Percentiles rank a stretch among this genome's conserved stretches.
Conservation (phyloP, 53 echinoderm and acorn worm species). For the Mesocentrotus franciscanus region DNA sequence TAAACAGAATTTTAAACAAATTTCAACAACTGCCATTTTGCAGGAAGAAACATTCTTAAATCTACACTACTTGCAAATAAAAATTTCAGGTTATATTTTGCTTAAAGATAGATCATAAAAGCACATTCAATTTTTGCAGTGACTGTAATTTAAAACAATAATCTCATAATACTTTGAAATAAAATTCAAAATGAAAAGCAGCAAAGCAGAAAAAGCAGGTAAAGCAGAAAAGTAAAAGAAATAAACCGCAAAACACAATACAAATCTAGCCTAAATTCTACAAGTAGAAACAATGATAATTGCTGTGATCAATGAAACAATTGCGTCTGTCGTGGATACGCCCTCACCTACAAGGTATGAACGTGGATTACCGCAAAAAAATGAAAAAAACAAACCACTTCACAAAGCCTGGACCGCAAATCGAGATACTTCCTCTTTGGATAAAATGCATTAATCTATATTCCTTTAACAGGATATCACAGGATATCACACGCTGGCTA, state of each 20-base stretch:
- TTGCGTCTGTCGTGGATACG: not conserved
- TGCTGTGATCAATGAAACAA: not conserved
- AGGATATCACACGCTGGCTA: slow-evolving; percentile 18
- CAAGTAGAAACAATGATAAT: not conserved
- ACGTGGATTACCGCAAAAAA: not conserved
- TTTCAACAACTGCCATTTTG: too few relatives aligned
- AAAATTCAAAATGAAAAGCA: not conserved
- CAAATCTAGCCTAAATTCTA: too few relatives aligned
- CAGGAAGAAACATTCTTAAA: too few relatives aligned
- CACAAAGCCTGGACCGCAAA: slow-evolving; percentile 10
- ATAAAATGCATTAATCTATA: not conserved
- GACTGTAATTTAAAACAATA: not conserved
- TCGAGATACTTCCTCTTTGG: slow-evolving; percentile 14
- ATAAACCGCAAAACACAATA: not conserved
- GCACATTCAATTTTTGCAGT: too few relatives aligned
- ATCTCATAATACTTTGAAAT: not conserved
- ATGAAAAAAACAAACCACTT: not conserved
- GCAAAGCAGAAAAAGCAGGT: not conserved
- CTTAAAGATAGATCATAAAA: too few relatives aligned
- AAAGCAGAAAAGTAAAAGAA: not conserved
- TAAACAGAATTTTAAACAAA: too few relatives aligned
- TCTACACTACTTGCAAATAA: too few relatives aligned
- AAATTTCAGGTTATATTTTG: too few relatives aligned
- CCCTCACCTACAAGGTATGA: slow-evolving; percentile 31
- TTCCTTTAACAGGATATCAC: slow-evolving; percentile 32